Conservation (phyloP, 2,113 vertebrate species). For the Epinephelus cyanopodus region DNA sequence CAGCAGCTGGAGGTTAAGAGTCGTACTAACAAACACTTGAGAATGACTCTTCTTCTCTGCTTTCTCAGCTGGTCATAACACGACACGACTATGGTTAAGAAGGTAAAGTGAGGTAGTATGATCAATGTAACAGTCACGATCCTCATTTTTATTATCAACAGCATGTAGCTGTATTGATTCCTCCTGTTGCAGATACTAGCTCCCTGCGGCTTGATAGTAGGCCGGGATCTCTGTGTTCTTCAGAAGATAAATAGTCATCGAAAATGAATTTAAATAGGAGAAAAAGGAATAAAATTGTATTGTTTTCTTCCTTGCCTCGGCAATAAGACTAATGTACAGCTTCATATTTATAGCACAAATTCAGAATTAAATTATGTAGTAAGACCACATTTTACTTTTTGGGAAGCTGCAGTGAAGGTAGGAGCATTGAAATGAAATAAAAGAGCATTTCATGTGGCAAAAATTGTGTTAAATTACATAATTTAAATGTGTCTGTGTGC, state of each 20-base stretch:
- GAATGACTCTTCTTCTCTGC: conserved; percentile 8
- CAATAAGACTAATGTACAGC: neutral
- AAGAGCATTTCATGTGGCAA: neutral
- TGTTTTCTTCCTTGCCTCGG: neutral
- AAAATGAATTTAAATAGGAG: neutral
- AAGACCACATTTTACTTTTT: neutral
- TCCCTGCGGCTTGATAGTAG: neutral
- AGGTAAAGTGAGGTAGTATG: neutral
- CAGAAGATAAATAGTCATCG: neutral
- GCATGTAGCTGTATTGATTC: neutral
- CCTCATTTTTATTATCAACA: neutral
- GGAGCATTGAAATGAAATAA: neutral
- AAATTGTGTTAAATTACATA: neutral
- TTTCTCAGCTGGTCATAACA: neutral
- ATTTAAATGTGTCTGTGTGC: neutral
- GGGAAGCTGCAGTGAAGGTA: neutral
- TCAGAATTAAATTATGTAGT: neutral
- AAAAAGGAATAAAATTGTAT: neutral
- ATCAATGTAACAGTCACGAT: neutral
- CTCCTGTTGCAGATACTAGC: no score
- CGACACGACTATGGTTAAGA: neutral
- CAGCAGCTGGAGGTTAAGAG: conserved; percentile 59
- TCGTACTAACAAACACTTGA: conserved; percentile 45
- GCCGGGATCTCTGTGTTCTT: neutral
- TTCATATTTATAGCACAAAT: neutral